Evolutionary conservation across 2,797 vertebrate species (phyloP), one percentile per base, ranked within the genome.

Genomic region (Menidia menidia): DNA sequence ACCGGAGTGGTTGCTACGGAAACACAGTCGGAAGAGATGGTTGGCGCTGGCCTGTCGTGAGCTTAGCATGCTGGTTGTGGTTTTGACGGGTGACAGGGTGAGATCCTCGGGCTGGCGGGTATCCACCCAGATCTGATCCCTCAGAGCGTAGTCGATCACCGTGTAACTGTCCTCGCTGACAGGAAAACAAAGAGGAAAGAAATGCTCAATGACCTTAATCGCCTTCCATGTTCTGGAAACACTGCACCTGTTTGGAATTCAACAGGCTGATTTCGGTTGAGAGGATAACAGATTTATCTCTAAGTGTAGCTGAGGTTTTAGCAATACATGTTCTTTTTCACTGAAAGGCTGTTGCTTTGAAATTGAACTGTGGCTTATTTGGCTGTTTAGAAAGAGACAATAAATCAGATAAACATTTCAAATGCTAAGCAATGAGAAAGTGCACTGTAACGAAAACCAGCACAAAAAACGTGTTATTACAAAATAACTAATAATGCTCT

Each of bases 151-250:
- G 74, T 97, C 97, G 0, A 95, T 98, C 71, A 99, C 98, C 0
- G 93, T 93, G 86, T 98, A 98, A 7, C 96, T 98, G 81, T 99
- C 98, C 61, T 99, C 98, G 8, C 98, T 99, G 83, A 18, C 31
- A 63, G 18, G 58, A 12, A 65, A 6, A 51, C 4, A 69, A 15
- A 57, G 14, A 54, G 33, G 11, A 31, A 53, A 53, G 2, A 14
- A 48, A 39, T 16, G 31, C 47, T 50, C 0, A n/a, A 50, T 42
- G 0, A 39, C 25, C 25, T 25, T 0, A 32, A 32, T 14, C 3
- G 50, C 13, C 57, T 58, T n/a, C 35, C 30, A 35, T 53, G 32
- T 11, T 35, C 4, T 65, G 15, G 50, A 55, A 13, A 52, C 10
- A 52, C 5, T 1, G 31, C 32, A 19, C 39, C 4, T 42, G 42